A percentile compares a stretch with the other conserved stretches of the same genome.
phyloP scores from a whole-genome alignment of 2,888 invertebrate species.

The Eupelmus urozonus region DNA sequence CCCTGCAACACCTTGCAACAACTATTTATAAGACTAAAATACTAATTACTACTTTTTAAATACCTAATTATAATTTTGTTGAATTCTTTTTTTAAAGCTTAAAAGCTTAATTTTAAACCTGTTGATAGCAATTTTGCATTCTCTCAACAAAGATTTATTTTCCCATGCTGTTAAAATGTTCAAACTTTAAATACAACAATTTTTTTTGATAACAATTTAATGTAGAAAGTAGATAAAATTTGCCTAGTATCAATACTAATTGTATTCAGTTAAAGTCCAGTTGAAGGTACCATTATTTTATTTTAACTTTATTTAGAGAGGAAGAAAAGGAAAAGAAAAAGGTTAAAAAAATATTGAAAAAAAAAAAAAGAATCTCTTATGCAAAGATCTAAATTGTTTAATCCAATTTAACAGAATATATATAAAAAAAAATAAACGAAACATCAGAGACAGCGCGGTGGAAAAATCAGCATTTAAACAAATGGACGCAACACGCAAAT shows the following conservation, averaged over 20 bases:
- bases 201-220: constrained; percentile 41
- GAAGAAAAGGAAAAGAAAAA: constrained; percentile 50
- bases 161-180: constrained; percentile 55
- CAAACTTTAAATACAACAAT: constrained; percentile 49
- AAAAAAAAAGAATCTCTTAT: constrained; percentile 48
- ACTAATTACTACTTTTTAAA: constrained; percentile 35
- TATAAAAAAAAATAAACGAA: constrained; percentile 57
- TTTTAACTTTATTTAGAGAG: no score
- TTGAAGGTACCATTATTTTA: constrained; percentile 47
- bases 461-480: constrained; percentile 58
- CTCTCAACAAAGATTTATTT: constrained; percentile 50
- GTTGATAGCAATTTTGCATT: constrained; percentile 25
- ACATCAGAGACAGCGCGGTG: constrained; percentile 59
- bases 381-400: constrained; percentile 60
- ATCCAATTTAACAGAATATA: constrained; percentile 59
- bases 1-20: constrained; percentile 48
- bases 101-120: constrained; percentile 36
- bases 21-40: constrained; percentile 28
- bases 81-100: constrained; percentile 49
- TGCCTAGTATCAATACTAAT: constrained; percentile 44
- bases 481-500: constrained; percentile 59
- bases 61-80: constrained; percentile 49
- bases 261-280: no score
- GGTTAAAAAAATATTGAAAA: constrained; percentile 45
- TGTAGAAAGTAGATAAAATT: constrained; percentile 52